phyloP scores from a whole-genome alignment of 2,888 invertebrate species.

The Saturnia pavonia region DNA sequence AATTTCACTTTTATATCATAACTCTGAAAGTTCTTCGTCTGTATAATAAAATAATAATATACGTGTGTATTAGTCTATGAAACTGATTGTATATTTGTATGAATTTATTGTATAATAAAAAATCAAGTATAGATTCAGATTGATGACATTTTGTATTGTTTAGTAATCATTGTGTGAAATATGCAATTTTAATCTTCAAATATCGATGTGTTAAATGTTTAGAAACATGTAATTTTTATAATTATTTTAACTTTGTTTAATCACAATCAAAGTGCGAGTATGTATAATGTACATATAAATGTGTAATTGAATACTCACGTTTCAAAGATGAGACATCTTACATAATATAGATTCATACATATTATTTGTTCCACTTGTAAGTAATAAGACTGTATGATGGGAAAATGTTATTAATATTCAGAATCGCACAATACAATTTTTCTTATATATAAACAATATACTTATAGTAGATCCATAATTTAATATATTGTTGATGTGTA shows the following conservation, averaged over 20 bases:
- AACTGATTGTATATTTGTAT: background rate
- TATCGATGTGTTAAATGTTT: background rate
- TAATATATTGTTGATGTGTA: constrained; percentile 60
- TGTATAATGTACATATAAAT: background rate
- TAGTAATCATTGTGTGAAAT: background rate
- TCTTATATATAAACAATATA: constrained; percentile 50
- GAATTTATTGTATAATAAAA: background rate
- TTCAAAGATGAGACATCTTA: background rate
- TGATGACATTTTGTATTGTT: background rate
- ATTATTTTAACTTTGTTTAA: background rate
- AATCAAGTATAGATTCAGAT: background rate
- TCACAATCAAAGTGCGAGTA: background rate
- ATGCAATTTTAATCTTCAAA: background rate
- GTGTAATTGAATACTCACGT: background rate
- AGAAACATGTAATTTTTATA: background rate
- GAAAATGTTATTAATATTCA: constrained; percentile 53
- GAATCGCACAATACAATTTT: constrained; percentile 67
- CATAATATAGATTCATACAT: constrained; percentile 18
- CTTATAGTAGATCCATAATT: constrained; percentile 31
- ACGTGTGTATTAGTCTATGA: background rate
- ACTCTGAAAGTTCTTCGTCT: background rate
- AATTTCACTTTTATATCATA: background rate
- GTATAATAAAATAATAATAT: background rate
- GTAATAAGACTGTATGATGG: constrained; percentile 66
- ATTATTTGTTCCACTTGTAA: constrained; percentile 42